A percentile compares a stretch with the other conserved stretches of the same genome.
phyloP scores from a whole-genome alignment of 2,888 invertebrate genomes.

The Drosophila melanosoma region DNA sequence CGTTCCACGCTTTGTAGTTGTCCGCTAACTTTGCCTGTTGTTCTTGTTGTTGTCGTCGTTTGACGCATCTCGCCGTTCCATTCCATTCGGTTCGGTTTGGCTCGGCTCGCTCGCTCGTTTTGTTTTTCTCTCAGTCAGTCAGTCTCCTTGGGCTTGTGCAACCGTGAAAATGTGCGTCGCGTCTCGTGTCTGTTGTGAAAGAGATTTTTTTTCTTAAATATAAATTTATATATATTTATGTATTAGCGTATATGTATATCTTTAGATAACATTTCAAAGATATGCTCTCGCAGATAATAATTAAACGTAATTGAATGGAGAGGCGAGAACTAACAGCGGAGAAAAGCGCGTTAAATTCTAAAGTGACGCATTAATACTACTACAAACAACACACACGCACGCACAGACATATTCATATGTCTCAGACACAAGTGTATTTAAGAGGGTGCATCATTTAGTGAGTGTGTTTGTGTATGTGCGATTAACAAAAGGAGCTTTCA shows the following conservation, averaged over 20 bases:
- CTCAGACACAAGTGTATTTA: background rate
- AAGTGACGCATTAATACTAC: constrained; percentile 44
- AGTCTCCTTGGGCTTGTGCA: constrained; percentile 83
- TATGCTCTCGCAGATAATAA: constrained; percentile 2
- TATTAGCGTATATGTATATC: constrained; percentile 20
- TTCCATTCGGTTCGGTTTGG: background rate
- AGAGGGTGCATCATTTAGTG: constrained; percentile 9
- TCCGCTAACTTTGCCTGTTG: constrained; percentile 13
- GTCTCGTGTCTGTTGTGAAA: constrained; percentile 58
- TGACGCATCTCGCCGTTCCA: constrained; percentile 19
- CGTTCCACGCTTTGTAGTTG: constrained; percentile 65
- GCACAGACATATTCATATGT: background rate
- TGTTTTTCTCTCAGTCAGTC: constrained; percentile 44
- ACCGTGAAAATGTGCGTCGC: constrained; percentile 82
- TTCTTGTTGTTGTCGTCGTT: constrained; percentile 19
- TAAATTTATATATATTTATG: constrained; percentile 23
- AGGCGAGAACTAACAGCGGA: constrained; percentile 30
- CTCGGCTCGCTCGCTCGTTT: constrained; percentile 34
- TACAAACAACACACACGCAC: background rate
- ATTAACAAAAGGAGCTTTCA: background rate
- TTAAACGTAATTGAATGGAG: constrained; percentile 42
- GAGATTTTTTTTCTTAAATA: constrained; percentile 26
- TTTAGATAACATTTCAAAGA: constrained; percentile 23
- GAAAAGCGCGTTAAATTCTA: constrained; percentile 39
- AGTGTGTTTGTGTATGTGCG: background rate